A percentile compares a stretch with the other conserved stretches of the same genome.
These are phyloP conservation scores for Callospermophilus lateralis DNA, from an alignment of 2,113 vertebrate genomes.

Conservation along the genomic window DNA sequence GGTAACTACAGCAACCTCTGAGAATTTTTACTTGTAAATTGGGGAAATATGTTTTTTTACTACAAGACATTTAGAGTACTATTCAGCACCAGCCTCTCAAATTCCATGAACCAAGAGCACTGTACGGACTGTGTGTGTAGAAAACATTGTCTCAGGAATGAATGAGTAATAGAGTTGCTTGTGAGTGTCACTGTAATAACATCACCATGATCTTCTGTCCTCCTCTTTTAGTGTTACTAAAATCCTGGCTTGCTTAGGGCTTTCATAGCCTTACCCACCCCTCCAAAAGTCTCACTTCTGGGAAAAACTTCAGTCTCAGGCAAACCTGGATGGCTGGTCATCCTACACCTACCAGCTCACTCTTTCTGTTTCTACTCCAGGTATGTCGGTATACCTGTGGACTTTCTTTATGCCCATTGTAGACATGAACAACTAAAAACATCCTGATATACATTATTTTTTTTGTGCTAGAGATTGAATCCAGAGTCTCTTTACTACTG, in stretches of 20 bases:
- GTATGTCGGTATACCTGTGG: too few species aligned
- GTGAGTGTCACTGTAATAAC: not conserved
- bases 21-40: conserved; percentile 26
- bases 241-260: not conserved
- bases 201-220: not conserved
- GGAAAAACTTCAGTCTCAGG: not conserved
- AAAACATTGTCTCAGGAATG: not conserved
- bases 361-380: not conserved
- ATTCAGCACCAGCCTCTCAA: not conserved
- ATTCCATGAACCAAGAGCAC: not conserved
- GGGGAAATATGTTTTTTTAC: not conserved
- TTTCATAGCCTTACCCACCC: not conserved
- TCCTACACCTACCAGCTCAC: not conserved
- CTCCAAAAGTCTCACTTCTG: not conserved
- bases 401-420: not conserved
- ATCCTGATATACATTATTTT: too few species aligned
- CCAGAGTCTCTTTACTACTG: too few species aligned
- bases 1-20: not conserved
- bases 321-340: not conserved
- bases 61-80: not conserved
- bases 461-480: too few species aligned
- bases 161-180: not conserved
- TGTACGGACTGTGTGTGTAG: not conserved
- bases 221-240: not conserved
- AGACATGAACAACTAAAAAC: not conserved